Percentiles rank a stretch among this genome's conserved stretches.
These are phyloP conservation scores for Pelagia noctiluca DNA, from an alignment of 30 jellyfish, hydroid and myxozoan species.

Conservation along the genomic window DNA sequence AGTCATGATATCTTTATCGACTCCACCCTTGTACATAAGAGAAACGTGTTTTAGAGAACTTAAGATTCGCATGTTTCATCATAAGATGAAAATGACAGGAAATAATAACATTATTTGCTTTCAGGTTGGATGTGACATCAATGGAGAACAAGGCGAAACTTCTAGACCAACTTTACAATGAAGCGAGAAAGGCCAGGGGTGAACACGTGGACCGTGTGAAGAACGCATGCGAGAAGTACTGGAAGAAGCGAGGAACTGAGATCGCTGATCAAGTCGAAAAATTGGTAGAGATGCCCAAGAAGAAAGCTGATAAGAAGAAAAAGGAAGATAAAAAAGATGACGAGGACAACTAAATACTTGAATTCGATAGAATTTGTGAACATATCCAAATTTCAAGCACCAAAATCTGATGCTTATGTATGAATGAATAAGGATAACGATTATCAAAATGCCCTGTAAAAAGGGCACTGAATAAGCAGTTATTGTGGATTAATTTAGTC, in stretches of 20 bases:
- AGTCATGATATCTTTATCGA: too few species aligned
- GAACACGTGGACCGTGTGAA: constrained; percentile 38
- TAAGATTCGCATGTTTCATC: not conserved
- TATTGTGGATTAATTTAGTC: too few species aligned
- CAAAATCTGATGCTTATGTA: too few species aligned
- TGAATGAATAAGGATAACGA: too few species aligned
- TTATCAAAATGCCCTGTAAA: too few species aligned
- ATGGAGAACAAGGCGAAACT: constrained; percentile 48
- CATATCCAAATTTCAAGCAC: too few species aligned
- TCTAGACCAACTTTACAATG: constrained; percentile 36
- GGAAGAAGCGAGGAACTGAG: constrained; percentile 55
- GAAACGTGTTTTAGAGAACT: not conserved
- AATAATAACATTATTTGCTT: not conserved
- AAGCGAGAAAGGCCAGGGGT: constrained; percentile 46
- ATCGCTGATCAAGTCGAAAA: constrained; percentile 41
- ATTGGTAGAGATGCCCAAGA: constrained; percentile 57
- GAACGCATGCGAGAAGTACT: constrained; percentile 58
- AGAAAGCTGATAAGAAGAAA: constrained; percentile 53
- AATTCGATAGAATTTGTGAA: not conserved
- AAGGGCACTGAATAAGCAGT: too few species aligned
- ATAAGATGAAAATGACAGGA: too few species aligned
- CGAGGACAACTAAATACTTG: not conserved
- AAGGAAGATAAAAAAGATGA: not conserved
- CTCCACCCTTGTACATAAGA: too few species aligned
- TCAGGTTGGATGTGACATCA: constrained; percentile 32